These are phyloP conservation scores for Ophraella communa DNA, from an alignment of 2,888 invertebrate genomes.

Conservation along the genomic window DNA sequence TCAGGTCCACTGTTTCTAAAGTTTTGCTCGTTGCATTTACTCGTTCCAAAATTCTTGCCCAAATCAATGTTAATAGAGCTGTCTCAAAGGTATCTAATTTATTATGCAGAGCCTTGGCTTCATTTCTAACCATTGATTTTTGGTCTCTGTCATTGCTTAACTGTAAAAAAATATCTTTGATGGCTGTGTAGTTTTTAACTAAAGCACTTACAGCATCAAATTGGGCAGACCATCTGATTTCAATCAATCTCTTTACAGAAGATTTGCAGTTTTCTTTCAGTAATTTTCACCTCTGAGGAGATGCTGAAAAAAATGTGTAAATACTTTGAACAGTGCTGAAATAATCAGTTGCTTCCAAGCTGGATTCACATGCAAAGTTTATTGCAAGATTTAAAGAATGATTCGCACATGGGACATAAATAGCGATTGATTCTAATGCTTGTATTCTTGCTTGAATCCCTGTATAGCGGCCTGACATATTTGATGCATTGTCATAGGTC, in stretches of 20 bases:
- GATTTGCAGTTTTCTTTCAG: background rate
- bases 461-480: no score
- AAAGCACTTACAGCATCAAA: background rate
- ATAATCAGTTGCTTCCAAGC: no score
- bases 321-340: no score
- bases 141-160: background rate
- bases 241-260: background rate
- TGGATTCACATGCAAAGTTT: no score
- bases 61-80: conserved; percentile 14
- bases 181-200: background rate
- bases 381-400: no score
- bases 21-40: conserved; percentile 13
- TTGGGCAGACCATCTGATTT: background rate
- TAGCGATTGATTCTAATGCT: no score
- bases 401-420: no score
- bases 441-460: no score
- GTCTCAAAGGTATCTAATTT: conserved; percentile 11
- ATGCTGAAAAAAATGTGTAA: no score
- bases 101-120: background rate
- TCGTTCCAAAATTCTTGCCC: conserved; percentile 14
- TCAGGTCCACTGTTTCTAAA: conserved; percentile 9
- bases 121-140: background rate
- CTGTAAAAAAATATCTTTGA: background rate
- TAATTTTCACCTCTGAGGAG: no score
- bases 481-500: background rate